phyloP scores from a whole-genome alignment of 2,888 invertebrate species.

The Ectemnius lituratus region DNA sequence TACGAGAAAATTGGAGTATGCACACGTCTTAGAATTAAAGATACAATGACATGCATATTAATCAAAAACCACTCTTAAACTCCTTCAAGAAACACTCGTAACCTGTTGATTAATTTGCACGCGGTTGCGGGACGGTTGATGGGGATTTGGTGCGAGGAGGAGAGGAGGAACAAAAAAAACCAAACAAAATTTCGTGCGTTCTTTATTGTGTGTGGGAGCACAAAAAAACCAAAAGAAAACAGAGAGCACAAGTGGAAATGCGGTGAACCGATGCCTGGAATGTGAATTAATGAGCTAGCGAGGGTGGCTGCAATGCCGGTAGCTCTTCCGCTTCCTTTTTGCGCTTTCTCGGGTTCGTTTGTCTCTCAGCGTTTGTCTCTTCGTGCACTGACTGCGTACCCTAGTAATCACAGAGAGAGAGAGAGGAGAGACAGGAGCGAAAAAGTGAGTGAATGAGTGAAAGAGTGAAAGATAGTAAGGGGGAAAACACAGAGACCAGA shows the following conservation, averaged over 20 bases:
- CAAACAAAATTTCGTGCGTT: too few relatives aligned
- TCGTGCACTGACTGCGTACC: constrained; percentile 51
- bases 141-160: too few relatives aligned
- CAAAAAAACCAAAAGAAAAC: neutral
- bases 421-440: constrained; percentile 14
- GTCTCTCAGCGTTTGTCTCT: constrained; percentile 38
- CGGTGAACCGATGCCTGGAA: neutral
- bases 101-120: too few relatives aligned
- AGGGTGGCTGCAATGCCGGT: constrained; percentile 35
- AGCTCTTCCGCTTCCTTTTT: constrained; percentile 41
- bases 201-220: neutral
- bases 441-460: constrained; percentile 25
- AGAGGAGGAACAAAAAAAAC: too few relatives aligned
- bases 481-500: constrained; percentile 20
- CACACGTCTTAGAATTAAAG: too few relatives aligned
- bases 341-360: constrained; percentile 29
- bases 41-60: too few relatives aligned
- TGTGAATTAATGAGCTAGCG: constrained; percentile 46
- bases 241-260: neutral
- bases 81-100: too few relatives aligned
- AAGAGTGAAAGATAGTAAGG: constrained; percentile 46
- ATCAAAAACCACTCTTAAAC: too few relatives aligned
- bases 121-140: too few relatives aligned
- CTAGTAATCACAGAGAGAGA: constrained; percentile 58
- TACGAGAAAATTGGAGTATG: too few relatives aligned